Base-by-base conservation (phyloP, 2,797 vertebrate species). In the Halcyon smyrnensis region DNA sequence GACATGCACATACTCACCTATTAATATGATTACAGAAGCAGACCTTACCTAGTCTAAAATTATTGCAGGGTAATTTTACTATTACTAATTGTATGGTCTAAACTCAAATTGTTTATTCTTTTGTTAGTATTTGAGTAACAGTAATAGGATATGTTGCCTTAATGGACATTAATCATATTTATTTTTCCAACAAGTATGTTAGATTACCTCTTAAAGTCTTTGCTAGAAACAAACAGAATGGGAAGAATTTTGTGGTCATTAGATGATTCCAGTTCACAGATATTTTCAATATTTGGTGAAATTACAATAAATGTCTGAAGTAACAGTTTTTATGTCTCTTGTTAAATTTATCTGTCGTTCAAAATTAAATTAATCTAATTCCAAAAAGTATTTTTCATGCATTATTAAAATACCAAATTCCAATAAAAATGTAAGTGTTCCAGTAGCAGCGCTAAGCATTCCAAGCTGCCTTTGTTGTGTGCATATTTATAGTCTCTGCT, bases 21-120 rank as follows among this genome's bases (percentile, higher is more conserved):
- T 87, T 95, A 91, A 86, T 92, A 73, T 74, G 63, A 93, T 96
- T 96, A 86, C 82, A 93, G 73, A 88, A 73, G 56, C 46, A 65
- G 59, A 68, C 76, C 19, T 87, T 37, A 53, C 11, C 30, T 59
- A 30, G 64, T 51, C 65, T 92, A 81, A 89, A 92, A 89, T 89
- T 71, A 70, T 48, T 62, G 46, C 25, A 48, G 45, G 59, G 14
- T 84, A 75, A 84, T 74, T 89, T 89, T 94, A 28, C 28, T 64
- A 9, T 73, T 92, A 51, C 41, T 89, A 90, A 91, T 86, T 73
- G 43, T 62, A 59, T 39, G 54, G 57, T 81, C 17, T 73, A 69
- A 95, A 93, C 14, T 17, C 12, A 59, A 86, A 59, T 65, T 51
- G 50, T 34, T 87, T 81, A 70, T 83, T 70, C 15, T 80, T 90